Conservation (phyloP, 2,797 vertebrate genomes). For the Acanthopagrus latus region DNA sequence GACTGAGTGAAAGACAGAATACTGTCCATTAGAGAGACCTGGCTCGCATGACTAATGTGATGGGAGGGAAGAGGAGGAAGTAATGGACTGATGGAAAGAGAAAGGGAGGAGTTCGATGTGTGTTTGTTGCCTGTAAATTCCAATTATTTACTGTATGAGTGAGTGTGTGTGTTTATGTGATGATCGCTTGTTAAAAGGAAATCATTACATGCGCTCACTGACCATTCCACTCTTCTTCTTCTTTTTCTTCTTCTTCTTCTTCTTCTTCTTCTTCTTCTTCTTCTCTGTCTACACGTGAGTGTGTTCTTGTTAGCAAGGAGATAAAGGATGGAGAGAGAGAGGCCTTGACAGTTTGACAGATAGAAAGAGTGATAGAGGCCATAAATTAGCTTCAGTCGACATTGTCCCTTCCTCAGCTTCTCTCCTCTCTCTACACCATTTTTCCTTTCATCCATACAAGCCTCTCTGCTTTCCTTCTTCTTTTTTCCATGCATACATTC, state of each 20-base stretch:
- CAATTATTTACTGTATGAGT: constrained; percentile 16
- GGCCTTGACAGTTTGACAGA: neutral
- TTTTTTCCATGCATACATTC: neutral
- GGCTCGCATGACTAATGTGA: neutral
- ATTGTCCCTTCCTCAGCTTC: neutral
- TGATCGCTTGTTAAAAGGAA: constrained; percentile 31
- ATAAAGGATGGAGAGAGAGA: neutral
- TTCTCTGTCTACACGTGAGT: constrained; percentile 8
- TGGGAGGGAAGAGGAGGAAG: neutral
- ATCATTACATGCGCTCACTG: constrained; percentile 13
- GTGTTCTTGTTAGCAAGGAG: constrained; percentile 1
- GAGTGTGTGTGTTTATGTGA: constrained; percentile 11
- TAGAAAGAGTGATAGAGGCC: neutral
- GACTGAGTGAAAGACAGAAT: constrained; percentile 4
- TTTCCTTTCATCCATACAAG: neutral
- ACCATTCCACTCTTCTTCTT: neutral
- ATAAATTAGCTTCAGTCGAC: neutral
- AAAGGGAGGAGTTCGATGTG: neutral
- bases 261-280: neutral
- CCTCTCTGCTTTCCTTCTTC: neutral
- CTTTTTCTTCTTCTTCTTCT: neutral
- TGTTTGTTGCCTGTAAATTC: constrained; percentile 15
- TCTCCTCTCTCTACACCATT: neutral
- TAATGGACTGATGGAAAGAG: neutral
- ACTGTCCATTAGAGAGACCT: constrained; percentile 2